Conservation (phyloP, 2,113 vertebrate genomes). For the Notechis scutatus region DNA sequence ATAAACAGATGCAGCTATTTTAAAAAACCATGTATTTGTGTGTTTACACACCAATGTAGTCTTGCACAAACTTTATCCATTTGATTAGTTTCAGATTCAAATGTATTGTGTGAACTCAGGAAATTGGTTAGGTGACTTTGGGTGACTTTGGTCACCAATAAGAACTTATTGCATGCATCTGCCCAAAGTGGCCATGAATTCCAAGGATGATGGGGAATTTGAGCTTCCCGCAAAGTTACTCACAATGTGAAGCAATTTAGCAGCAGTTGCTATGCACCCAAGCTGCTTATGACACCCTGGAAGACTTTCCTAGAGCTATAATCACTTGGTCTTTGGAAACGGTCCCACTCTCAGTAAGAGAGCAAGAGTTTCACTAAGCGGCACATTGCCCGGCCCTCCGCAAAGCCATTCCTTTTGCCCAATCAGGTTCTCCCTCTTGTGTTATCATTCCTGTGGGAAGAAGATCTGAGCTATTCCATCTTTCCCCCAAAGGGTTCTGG, state of each 20-base stretch:
- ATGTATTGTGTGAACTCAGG: not conserved
- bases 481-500: conserved; percentile 5
- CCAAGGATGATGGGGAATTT: not conserved
- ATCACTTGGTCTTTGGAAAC: not conserved
- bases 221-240: not conserved
- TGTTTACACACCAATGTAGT: not conserved
- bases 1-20: not conserved
- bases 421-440: not conserved
- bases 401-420: not conserved
- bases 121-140: not conserved
- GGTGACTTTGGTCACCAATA: not conserved
- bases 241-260: not conserved
- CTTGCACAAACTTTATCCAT: not conserved
- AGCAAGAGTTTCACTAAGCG: not conserved
- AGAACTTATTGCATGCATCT: not conserved
- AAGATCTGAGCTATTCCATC: not conserved
- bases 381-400: not conserved
- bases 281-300: too few species aligned
- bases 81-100: not conserved
- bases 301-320: not conserved
- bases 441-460: conserved; percentile 8
- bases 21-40: not conserved
- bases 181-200: not conserved
- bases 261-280: not conserved
- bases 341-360: not conserved